Percentiles rank a stretch among this genome's conserved stretches.
Evolutionary conservation across 1,140 invertebrate species (phyloP).

Genomic region (Dendrolimus punctatus): DNA sequence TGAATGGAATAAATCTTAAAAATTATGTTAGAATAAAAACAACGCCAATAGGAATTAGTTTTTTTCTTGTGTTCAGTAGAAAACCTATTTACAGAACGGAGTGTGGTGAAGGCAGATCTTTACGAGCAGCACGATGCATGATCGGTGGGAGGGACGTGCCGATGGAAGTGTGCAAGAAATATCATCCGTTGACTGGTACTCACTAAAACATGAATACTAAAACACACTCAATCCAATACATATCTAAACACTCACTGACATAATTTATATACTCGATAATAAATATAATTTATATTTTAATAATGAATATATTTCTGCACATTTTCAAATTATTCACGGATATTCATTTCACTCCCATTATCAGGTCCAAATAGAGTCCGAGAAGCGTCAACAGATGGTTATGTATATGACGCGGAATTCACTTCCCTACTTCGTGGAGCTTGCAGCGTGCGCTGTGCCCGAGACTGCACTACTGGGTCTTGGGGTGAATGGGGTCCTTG

Average conservation of each 20-base stretch:
- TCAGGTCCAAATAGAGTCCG: conserved; percentile 46
- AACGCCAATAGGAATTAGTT: too few species aligned
- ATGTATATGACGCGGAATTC: conserved; percentile 55
- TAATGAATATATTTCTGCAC: too few species aligned
- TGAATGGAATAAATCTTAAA: too few species aligned
- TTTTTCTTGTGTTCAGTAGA: too few species aligned
- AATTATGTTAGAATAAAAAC: too few species aligned
- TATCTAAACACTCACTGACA: too few species aligned
- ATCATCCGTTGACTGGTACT: conserved; percentile 55
- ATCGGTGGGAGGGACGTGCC: conserved; percentile 52
- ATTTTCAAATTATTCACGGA: too few species aligned
- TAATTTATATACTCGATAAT: too few species aligned
- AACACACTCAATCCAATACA: too few species aligned
- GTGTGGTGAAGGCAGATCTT: conserved; percentile 51
- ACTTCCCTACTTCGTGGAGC: conserved; percentile 69
- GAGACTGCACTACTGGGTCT: conserved; percentile 76
- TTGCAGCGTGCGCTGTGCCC: conserved; percentile 76
- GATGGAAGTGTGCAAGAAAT: conserved; percentile 61
- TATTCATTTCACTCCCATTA: background rate
- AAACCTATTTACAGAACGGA: conserved; percentile 31
- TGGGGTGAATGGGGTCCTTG: conserved; percentile 76
- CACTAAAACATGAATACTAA: too few species aligned
- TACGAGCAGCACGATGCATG: conserved; percentile 54
- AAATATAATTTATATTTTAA: too few species aligned
- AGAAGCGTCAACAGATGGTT: conserved; percentile 54